These are phyloP conservation scores for Cettia cetti DNA, from an alignment of 2,113 vertebrate species.

Conservation along the genomic window DNA sequence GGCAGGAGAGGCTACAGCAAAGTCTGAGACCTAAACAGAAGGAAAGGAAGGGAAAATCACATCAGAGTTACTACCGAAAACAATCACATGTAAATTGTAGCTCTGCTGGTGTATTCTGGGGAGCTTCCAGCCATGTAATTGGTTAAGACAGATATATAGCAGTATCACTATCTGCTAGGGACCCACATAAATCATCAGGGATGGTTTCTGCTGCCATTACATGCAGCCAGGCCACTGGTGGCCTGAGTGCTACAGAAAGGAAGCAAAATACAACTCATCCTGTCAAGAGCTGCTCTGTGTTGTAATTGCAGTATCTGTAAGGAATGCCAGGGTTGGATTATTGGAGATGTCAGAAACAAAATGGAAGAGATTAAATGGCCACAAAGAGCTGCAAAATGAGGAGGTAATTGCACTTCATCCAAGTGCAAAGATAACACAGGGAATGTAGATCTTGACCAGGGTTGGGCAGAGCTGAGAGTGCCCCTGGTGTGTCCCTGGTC, in stretches of 20 bases:
- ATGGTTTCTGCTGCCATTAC: constrained; percentile 18
- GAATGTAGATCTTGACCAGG: neutral
- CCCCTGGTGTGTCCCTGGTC: neutral
- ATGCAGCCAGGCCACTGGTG: neutral
- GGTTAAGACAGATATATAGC: constrained; percentile 9
- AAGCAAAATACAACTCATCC: constrained; percentile 13
- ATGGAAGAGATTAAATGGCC: constrained; percentile 15
- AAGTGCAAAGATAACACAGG: neutral
- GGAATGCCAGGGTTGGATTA: constrained; percentile 17
- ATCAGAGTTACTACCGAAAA: neutral
- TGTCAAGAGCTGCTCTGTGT: neutral
- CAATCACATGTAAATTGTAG: constrained; percentile 8
- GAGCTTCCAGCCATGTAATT: neutral
- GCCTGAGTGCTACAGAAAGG: neutral
- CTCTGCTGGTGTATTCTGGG: neutral
- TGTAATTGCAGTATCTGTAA: constrained; percentile 21
- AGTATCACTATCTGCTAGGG: neutral
- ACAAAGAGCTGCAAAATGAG: constrained; percentile 34
- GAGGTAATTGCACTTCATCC: constrained; percentile 28
- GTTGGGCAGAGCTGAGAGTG: neutral
- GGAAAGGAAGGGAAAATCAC: neutral
- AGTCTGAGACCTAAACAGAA: neutral
- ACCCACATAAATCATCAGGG: neutral
- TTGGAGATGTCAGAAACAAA: constrained; percentile 57
- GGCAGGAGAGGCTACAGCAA: neutral